Evolutionary conservation across 2,113 vertebrate species (phyloP).

Genomic region (Apteryx mantelli): DNA sequence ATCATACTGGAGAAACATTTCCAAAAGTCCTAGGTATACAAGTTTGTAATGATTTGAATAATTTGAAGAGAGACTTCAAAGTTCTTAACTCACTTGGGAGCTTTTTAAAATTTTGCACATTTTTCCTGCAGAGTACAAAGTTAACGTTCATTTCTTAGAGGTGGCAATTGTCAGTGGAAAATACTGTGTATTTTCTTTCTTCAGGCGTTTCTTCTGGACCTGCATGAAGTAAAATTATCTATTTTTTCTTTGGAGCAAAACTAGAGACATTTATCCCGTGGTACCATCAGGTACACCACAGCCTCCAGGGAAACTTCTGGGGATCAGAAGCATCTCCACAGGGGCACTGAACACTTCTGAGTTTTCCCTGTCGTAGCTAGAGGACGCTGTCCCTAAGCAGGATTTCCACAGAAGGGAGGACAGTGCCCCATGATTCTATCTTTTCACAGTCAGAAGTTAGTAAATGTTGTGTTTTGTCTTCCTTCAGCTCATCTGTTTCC

Average conservation of each 20-base stretch:
- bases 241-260: neutral
- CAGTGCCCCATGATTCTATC: neutral
- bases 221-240: neutral
- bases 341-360: neutral
- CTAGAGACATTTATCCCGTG: neutral
- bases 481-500: neutral
- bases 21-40: neutral
- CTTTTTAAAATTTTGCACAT: neutral
- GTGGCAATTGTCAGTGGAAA: neutral
- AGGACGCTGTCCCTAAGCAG: neutral
- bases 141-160: neutral
- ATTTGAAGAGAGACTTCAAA: neutral
- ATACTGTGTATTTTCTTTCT: neutral
- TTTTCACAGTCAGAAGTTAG: neutral
- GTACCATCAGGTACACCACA: neutral
- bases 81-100: neutral
- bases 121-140: neutral
- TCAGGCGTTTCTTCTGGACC: neutral
- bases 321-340: neutral
- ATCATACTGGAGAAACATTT: neutral
- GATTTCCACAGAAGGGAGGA: neutral
- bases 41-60: neutral
- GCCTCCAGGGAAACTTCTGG: neutral
- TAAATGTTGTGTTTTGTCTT: neutral
- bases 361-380: rapidly evolving